Base-by-base conservation (phyloP, 2,888 invertebrate species). In the Lasioglossum leucozonium region DNA sequence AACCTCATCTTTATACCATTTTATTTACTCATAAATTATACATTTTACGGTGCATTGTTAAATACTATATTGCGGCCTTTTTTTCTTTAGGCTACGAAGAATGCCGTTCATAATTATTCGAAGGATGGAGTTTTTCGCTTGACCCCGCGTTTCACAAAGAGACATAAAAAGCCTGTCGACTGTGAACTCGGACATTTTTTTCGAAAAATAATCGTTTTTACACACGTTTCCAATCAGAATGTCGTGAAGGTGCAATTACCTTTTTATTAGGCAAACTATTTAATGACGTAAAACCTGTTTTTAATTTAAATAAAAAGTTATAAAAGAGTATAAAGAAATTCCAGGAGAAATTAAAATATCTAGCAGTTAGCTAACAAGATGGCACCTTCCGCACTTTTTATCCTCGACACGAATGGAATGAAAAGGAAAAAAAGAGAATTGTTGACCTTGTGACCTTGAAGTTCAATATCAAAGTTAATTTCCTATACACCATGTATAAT, bases 221-320 rank as follows among this genome's bases (percentile, higher is more conserved):
- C 30, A 30, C 30, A 30, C 2, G 2, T 58, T 11, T 13, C 10
- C 2, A 11, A 58, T 58, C 4, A 10, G 0, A 22, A 51, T n/a
- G n/a, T 51, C 51, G 8, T 22, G 22, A 22, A 22, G 11, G 16
- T 16, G 5, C 30, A 30, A 62, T 26, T 13, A 26, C 26, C 13
- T 5, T 62, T 26, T 30, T 16, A 62, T 62, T 62, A 62, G 62
- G 2, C 47, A 3, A 34, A 34, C 34, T 34, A 34, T 34, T n/a
- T n/a, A 34, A 34, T 34, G 3, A 34, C 3, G n/a, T n/a, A n/a
- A n/a, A 34, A 34, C 11, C 8, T 42, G 42, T 42, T 22, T 0
- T 3, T 4, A 26, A 13, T 58, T 1, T 0, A 5, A 11, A 1
- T 1, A 1, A 5, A 11, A 1, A 26, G 4, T 22, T 6, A n/a